Percentiles rank a stretch among this genome's conserved stretches.
Conservation (phyloP, 1,140 invertebrate genomes). For the Eulimnadia texana region DNA sequence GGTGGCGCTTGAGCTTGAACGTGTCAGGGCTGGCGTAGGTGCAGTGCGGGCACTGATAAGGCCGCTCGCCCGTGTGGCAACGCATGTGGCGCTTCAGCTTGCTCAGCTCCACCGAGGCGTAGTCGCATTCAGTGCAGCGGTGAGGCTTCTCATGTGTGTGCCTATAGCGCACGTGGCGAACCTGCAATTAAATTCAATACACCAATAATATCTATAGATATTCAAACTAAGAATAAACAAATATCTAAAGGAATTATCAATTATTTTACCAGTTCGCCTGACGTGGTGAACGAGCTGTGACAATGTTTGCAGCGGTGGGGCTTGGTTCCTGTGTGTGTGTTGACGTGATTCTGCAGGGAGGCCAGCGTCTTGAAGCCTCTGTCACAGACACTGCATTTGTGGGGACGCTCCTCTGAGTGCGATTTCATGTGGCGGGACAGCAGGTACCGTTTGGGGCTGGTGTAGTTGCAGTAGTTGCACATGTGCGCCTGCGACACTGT, state of each 20-base stretch:
- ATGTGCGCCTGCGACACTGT: slow-evolving; percentile 53
- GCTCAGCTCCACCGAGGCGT: slow-evolving; percentile 83
- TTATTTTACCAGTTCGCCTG: slow-evolving; percentile 43
- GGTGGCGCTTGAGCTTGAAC: slow-evolving; percentile 67
- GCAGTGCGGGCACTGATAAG: slow-evolving; percentile 86
- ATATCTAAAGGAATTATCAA: too few species aligned
- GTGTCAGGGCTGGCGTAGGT: slow-evolving; percentile 95
- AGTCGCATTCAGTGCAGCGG: slow-evolving; percentile 86
- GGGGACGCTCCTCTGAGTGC: slow-evolving; percentile 85
- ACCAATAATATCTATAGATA: too few species aligned
- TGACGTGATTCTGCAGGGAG: slow-evolving; percentile 87
- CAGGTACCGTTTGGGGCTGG: slow-evolving; percentile 73
- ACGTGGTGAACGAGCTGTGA: slow-evolving; percentile 85
- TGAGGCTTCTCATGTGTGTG: slow-evolving; percentile 94
- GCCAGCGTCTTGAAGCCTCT: slow-evolving; percentile 87
- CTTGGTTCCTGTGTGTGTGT: slow-evolving; percentile 90
- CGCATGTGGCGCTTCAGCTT: slow-evolving; percentile 85
- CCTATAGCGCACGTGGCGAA: slow-evolving; percentile 77
- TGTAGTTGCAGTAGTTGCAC: slow-evolving; percentile 84
- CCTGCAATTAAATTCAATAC: slow-evolving; percentile 78
- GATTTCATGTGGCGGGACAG: slow-evolving; percentile 87
- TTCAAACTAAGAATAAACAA: too few species aligned
- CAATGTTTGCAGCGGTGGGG: slow-evolving; percentile 90
- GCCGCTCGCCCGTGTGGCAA: slow-evolving; percentile 75
- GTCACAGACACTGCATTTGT: slow-evolving; percentile 88